phyloP scores from a whole-genome alignment of 2,888 invertebrate species.

The Rhogogaster chlorosoma region DNA sequence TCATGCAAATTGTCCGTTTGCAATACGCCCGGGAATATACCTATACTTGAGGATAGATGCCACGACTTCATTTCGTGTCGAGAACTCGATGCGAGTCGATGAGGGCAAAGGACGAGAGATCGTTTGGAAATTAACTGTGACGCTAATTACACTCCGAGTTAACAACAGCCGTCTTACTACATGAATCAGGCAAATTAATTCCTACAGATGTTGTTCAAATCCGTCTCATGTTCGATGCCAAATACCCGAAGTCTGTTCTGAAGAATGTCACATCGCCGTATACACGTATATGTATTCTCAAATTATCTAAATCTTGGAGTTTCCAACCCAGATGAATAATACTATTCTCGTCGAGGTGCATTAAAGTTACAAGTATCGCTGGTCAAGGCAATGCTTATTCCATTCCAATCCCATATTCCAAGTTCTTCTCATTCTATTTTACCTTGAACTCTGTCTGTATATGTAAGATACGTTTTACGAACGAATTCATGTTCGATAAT shows the following conservation, averaged over 20 bases:
- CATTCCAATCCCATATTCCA: not conserved
- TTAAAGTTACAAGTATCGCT: not conserved
- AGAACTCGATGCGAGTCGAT: constrained; percentile 17
- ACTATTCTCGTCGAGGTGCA: not conserved
- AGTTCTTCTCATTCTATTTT: not conserved
- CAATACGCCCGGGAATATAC: constrained; percentile 55
- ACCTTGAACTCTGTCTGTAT: not conserved
- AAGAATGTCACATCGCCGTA: not conserved
- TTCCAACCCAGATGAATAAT: not conserved
- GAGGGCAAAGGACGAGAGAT: not conserved
- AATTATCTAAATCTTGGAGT: not conserved
- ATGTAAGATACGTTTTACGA: not conserved
- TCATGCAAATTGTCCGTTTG: constrained; percentile 77
- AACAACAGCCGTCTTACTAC: constrained; percentile 3
- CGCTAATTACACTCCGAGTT: constrained; percentile 8
- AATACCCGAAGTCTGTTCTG: not conserved
- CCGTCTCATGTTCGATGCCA: not conserved
- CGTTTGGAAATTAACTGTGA: constrained; percentile 3
- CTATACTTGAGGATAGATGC: constrained; percentile 54
- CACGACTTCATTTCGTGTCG: constrained; percentile 52
- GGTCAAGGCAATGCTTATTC: not conserved
- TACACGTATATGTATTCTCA: not conserved
- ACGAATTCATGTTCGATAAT: not conserved
- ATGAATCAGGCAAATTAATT: not conserved
- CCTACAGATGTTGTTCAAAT: not conserved